Percentiles rank a stretch among this genome's conserved stretches.
Conservation (phyloP, 2,113 vertebrate genomes). For the Scomber colias region DNA sequence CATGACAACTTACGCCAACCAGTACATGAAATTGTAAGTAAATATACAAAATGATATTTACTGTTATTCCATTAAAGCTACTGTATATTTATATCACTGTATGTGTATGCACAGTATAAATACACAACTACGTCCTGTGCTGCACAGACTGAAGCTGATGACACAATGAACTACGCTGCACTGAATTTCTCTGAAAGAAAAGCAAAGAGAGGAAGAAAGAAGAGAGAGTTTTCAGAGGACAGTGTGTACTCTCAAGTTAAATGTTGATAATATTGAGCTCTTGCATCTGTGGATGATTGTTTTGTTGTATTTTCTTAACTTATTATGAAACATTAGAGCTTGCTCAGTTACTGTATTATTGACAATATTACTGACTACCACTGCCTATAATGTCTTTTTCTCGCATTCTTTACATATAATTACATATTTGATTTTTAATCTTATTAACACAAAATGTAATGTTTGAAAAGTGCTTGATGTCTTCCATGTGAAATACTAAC, state of each 20-base stretch:
- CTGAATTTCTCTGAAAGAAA: constrained; percentile 1
- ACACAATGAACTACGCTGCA: constrained; percentile 26
- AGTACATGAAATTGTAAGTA: neutral
- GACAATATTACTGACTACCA: too few species aligned
- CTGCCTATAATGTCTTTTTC: too few species aligned
- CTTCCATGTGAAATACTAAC: too few species aligned
- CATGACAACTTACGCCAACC: neutral
- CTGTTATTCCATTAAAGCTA: too few species aligned
- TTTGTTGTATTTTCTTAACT: too few species aligned
- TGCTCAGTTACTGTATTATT: too few species aligned
- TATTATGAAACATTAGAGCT: too few species aligned
- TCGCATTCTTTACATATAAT: too few species aligned
- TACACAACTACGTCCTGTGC: neutral
- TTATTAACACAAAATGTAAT: too few species aligned
- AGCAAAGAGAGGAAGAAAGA: constrained; percentile 7
- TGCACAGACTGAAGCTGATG: constrained; percentile 12
- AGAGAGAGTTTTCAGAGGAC: neutral
- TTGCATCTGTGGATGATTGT: too few species aligned
- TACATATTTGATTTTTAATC: neutral
- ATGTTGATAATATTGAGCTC: neutral
- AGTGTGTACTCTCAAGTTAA: constrained; percentile 2
- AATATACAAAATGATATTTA: neutral
- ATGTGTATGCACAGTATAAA: neutral
- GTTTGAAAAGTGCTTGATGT: too few species aligned
- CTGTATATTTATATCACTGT: neutral